phyloP scores from a whole-genome alignment of 2,113 vertebrate species.

The Cryptomyrus ogoouensis region DNA sequence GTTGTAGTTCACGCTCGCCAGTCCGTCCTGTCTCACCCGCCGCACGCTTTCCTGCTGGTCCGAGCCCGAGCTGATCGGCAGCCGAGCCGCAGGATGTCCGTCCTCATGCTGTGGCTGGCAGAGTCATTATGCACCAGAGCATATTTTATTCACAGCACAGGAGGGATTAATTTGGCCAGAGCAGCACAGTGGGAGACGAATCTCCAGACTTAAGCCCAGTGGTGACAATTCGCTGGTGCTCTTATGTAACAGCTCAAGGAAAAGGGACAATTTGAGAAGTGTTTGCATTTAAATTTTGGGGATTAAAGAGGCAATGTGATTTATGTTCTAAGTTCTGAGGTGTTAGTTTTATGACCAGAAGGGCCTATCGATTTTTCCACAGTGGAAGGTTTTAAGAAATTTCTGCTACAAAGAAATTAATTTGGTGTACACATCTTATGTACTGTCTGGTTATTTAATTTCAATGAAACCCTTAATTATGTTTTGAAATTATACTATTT shows the following conservation, averaged over 20 bases:
- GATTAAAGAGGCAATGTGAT: not conserved
- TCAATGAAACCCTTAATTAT: not conserved
- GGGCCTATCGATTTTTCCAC: not conserved
- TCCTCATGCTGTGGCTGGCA: not conserved
- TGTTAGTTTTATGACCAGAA: not conserved
- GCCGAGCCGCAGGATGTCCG: not conserved
- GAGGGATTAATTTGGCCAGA: constrained; percentile 9
- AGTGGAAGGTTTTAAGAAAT: not conserved
- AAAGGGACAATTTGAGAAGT: not conserved
- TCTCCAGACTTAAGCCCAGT: not conserved
- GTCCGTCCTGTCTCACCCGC: not conserved
- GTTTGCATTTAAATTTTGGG: not conserved
- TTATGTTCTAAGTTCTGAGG: not conserved
- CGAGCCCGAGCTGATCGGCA: not conserved
- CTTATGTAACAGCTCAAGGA: not conserved
- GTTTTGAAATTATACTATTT: not conserved
- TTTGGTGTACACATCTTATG: not conserved
- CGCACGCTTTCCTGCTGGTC: not conserved
- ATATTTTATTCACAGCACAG: not conserved
- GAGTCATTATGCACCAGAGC: not conserved
- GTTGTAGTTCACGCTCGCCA: not conserved
- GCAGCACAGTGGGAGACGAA: not conserved
- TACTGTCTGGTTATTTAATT: not conserved
- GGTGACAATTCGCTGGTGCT: not conserved
- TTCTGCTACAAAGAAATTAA: not conserved